phyloP scores from a whole-genome alignment of 2,888 invertebrate species.

The Phymatocera aterrima region DNA sequence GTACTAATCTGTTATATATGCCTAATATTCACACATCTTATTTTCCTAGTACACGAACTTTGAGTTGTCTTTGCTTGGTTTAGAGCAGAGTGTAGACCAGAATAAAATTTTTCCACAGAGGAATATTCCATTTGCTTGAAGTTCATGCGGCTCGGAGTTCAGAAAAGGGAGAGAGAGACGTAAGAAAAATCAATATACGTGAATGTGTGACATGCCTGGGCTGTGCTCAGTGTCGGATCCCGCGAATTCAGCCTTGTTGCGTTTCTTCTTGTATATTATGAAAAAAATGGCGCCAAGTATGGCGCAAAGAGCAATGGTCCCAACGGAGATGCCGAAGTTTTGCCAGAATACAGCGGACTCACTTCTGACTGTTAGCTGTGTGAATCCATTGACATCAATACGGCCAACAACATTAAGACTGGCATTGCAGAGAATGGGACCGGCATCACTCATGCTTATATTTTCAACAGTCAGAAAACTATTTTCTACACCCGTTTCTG shows the following conservation, averaged over 20 bases:
- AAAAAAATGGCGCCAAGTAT: no score
- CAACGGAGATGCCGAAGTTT: constrained; percentile 97
- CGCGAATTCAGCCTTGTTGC: constrained; percentile 94
- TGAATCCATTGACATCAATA: constrained; percentile 66
- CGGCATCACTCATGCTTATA: constrained; percentile 83
- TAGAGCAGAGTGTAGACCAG: no score
- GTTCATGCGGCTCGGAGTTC: no score
- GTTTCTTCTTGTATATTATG: constrained; percentile 97
- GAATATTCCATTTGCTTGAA: no score
- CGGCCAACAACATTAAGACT: constrained; percentile 71
- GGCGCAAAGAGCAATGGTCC: constrained; percentile 94
- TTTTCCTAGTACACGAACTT: no score
- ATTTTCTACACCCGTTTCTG: constrained; percentile 77
- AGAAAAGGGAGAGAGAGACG: background rate
- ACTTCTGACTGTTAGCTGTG: constrained; percentile 89
- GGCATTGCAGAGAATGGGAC: constrained; percentile 81
- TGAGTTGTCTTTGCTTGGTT: no score
- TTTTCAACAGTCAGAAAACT: constrained; percentile 81
- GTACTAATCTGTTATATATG: no score
- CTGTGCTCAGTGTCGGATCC: constrained; percentile 95
- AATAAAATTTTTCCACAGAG: no score
- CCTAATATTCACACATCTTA: no score
- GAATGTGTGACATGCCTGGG: constrained; percentile 86
- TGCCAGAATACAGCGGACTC: constrained; percentile 98
- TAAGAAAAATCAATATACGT: background rate